Evolutionary conservation across 2,888 invertebrate genomes (phyloP).

Genomic region (Clitarchus hookeri): DNA sequence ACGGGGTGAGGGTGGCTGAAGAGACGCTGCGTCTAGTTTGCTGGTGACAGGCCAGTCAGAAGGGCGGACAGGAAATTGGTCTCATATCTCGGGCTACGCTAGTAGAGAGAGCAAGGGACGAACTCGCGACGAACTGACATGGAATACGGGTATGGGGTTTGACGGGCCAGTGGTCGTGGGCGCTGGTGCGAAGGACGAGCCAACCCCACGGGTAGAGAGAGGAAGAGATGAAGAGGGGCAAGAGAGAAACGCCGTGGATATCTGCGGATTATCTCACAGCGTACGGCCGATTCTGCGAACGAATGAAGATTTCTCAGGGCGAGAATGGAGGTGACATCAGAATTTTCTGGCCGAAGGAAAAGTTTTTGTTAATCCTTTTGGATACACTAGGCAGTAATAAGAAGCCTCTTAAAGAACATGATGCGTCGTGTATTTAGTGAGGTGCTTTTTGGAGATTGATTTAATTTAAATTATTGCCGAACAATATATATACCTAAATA

Average conservation of each 20-base stretch:
- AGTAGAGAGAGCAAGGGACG: no score
- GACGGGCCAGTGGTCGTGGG: not conserved
- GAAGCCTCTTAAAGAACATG: no score
- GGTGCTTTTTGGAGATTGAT: no score
- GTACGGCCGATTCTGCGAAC: not conserved
- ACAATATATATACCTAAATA: no score
- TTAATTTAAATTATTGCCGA: no score
- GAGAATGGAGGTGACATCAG: no score
- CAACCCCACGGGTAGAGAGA: not conserved
- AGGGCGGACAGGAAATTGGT: constrained; percentile 14
- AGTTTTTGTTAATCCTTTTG: no score
- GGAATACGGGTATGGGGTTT: not conserved
- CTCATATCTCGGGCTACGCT: not conserved
- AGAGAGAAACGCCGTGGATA: not conserved
- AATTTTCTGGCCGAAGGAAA: no score
- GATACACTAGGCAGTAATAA: no score
- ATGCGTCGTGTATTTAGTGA: no score
- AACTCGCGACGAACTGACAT: not conserved
- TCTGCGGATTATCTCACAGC: not conserved
- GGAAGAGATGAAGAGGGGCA: not conserved
- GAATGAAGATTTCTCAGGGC: not conserved
- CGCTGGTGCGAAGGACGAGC: not conserved
- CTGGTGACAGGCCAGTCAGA: constrained; percentile 10
- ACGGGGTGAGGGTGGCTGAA: not conserved
- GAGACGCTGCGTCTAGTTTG: not conserved